Conservation (phyloP, 2,888 invertebrate species). For the Netelia inedita region DNA sequence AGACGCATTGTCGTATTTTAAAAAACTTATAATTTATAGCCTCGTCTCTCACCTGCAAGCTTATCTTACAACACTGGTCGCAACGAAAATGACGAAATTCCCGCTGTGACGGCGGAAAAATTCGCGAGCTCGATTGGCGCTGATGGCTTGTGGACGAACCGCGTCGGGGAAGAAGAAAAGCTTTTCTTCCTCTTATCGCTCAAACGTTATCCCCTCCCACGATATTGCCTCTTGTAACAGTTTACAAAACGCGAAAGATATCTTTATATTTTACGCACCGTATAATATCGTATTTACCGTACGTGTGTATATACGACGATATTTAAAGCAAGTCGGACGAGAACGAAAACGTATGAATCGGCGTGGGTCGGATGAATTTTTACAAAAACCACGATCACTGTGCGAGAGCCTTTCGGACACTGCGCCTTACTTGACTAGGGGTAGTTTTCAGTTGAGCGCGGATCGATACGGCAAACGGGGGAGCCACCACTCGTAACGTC, state of each 20-base stretch:
- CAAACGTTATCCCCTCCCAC: neutral
- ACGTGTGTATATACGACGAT: neutral
- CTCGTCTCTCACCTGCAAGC: conserved; percentile 12
- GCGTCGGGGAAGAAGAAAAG: neutral
- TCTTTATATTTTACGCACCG: conserved; percentile 17
- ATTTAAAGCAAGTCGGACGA: conserved; percentile 9
- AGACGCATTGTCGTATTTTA: neutral
- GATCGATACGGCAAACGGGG: conserved; percentile 79
- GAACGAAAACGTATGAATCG: conserved; percentile 66
- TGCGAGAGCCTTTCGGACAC: conserved; percentile 78
- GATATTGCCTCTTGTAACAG: conserved; percentile 5
- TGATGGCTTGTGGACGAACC: conserved; percentile 2
- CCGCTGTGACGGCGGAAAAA: neutral
- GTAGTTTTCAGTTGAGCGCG: conserved; percentile 78
- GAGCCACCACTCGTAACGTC: conserved; percentile 49
- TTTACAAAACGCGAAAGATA: neutral
- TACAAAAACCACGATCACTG: conserved; percentile 73
- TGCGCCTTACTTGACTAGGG: conserved; percentile 78
- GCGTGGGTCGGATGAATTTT: conserved; percentile 70
- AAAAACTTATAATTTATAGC: neutral
- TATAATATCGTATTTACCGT: conserved; percentile 1
- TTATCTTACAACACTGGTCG: neutral
- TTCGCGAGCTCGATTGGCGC: conserved; percentile 14
- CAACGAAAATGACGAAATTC: conserved; percentile 1
- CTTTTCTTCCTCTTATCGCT: conserved; percentile 14